Percentiles rank a stretch among this genome's conserved stretches.
Conservation (phyloP, 1,140 invertebrate species). For the Atta colombica region DNA sequence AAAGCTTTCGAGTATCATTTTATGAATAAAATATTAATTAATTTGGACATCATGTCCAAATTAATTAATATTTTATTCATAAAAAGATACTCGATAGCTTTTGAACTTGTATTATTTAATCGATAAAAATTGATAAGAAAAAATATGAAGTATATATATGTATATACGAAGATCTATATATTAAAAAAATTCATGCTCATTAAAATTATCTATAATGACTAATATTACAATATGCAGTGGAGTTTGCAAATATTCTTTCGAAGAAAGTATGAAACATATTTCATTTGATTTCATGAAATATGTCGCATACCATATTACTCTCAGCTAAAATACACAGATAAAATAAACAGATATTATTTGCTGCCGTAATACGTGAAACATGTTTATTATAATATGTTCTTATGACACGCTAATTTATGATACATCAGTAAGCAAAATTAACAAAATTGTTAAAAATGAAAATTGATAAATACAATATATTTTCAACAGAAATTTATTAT, state of each 20-base stretch:
- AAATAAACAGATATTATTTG: conserved; percentile 39
- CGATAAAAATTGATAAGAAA: background rate
- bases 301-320: background rate
- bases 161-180: background rate
- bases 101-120: background rate
- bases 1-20: background rate
- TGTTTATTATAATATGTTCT: conserved; percentile 5
- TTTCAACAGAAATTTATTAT: conserved; percentile 27
- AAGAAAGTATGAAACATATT: conserved; percentile 1
- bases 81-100: background rate
- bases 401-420: conserved; percentile 23
- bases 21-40: no score
- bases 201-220: background rate
- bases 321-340: background rate
- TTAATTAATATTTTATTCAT: background rate
- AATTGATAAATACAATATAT: conserved; percentile 24
- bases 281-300: conserved; percentile 8
- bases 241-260: conserved; percentile 16
- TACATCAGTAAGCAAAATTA: background rate
- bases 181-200: background rate
- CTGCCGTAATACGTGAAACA: conserved; percentile 7
- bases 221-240: background rate
- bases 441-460: conserved; percentile 16
- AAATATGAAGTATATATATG: background rate
- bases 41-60: background rate